Base-by-base conservation (phyloP, 2,888 invertebrate species). In the Latheticus oryzae region DNA sequence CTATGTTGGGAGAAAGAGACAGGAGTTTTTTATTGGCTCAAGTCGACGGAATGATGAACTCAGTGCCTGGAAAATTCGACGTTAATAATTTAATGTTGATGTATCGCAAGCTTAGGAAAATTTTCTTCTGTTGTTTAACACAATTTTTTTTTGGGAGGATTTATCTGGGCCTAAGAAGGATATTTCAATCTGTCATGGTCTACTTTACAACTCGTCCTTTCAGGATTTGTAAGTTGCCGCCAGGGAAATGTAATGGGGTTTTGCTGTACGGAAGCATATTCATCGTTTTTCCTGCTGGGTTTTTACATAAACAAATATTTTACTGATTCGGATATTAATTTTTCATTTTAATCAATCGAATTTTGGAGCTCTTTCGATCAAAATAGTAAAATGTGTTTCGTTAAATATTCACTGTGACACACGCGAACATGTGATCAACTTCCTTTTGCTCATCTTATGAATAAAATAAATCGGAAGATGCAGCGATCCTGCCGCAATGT, bases 191-290 rank as follows among this genome's bases (percentile, higher is more conserved):
- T 73, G 72, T 73, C 72, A 72, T 57, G 69, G 61, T 62, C 64
- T 70, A 68, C 69, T 71, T 71, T 70, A 68, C 71, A 69, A 67
- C 72, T 72, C 66, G 67, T 68, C 69, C 67, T 67, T 70, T 61
- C 64, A 69, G 70, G 71, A 73, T 73, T 72, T 73, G 73, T 69
- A 69, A 72, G 69, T 64, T 67, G 71, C 68, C 72, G 59, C 68
- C 8, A 61, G 71, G 71, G 70, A 69, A 69, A 71, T 71, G 69
- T 69, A 70, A 68, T 69, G 68, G 68, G 61, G 60, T 71, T 70
- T 71, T 50, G 60, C 61, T 64, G 67, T 69, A 40, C 52, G 42
- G 21, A 33, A 26, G 53, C 53, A 43, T 43, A 53, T 53, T 43
- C 53, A 43, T 53, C 53, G 53, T 35, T 53, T 53, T 35, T 50